phyloP scores from a whole-genome alignment of 2,888 invertebrate genomes.

The Muschampia plurimacula region DNA sequence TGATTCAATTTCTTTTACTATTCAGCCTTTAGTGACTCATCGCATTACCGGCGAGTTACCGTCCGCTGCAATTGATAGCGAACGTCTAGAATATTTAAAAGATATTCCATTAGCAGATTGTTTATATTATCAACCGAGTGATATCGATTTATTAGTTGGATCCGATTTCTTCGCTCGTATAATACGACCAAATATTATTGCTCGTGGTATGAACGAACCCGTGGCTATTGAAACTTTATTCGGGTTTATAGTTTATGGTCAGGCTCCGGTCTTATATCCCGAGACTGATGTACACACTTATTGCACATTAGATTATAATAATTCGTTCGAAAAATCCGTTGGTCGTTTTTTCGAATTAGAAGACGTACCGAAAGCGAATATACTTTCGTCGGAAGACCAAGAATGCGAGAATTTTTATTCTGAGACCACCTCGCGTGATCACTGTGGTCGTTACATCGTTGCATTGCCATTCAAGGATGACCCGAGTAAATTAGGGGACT shows the following conservation, averaged over 20 bases:
- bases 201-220: conserved; percentile 17
- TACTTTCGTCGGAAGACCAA: background rate
- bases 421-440: conserved; percentile 1
- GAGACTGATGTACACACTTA: conserved; percentile 4
- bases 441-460: background rate
- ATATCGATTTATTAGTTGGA: conserved; percentile 31
- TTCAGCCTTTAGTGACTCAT: conserved; percentile 22
- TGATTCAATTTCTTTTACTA: conserved; percentile 12
- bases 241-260: conserved; percentile 13
- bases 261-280: conserved; percentile 9
- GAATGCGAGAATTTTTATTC: background rate
- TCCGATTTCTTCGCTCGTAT: conserved; percentile 28
- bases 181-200: conserved; percentile 22
- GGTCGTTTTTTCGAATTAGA: conserved; percentile 27
- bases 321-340: conserved; percentile 8
- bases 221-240: conserved; percentile 24
- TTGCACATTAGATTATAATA: conserved; percentile 13
- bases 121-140: conserved; percentile 13
- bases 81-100: conserved; percentile 20
- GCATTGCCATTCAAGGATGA: conserved; percentile 1
- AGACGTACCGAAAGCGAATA: conserved; percentile 15
- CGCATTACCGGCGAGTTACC: conserved; percentile 32
- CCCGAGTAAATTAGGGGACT: conserved; percentile 12
- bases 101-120: conserved; percentile 33
- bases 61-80: conserved; percentile 10